Percentiles rank a stretch among this genome's conserved stretches.
These are phyloP conservation scores for Dysidea cf. avara DNA, from an alignment of 37 sponge, comb jelly and placozoan species.

Conservation along the genomic window DNA sequence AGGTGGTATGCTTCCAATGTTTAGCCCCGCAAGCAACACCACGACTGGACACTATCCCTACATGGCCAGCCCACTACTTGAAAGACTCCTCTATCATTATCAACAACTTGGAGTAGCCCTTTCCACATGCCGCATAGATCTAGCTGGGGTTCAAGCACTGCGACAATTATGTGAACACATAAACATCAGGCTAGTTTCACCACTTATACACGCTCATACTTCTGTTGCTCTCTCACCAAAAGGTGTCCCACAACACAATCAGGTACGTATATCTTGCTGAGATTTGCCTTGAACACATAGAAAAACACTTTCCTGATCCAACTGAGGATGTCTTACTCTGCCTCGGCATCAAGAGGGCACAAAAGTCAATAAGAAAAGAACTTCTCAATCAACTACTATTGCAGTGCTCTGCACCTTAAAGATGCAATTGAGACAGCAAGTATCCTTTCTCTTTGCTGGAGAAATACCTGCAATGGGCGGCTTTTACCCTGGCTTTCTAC, in stretches of 20 bases:
- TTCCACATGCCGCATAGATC: conserved; percentile 2
- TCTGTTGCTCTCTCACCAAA: neutral
- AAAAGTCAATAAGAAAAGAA: neutral
- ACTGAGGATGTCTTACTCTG: neutral
- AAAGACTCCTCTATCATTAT: neutral
- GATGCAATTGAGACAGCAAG: too few species aligned
- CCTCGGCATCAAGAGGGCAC: neutral
- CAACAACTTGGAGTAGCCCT: neutral
- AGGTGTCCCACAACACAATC: conserved; percentile 5
- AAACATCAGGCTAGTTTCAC: conserved; percentile 13
- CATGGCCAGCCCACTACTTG: too few species aligned
- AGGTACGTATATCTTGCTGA: conserved; percentile 10
- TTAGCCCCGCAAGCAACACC: too few species aligned
- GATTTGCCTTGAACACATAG: too few species aligned
- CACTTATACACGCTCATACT: neutral
- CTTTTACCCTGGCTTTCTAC: too few species aligned
- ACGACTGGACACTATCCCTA: too few species aligned
- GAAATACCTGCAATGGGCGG: too few species aligned
- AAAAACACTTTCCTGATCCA: conserved; percentile 4
- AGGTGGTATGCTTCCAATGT: too few species aligned
- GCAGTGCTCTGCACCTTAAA: too few species aligned
- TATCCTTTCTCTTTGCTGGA: too few species aligned
- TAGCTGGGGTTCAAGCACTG: too few species aligned
- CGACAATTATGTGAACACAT: too few species aligned
- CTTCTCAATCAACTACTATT: conserved; percentile 1